Evolutionary conservation across 2,113 vertebrate species (phyloP), one percentile per base, ranked within the genome.

Genomic region (Melanocharis versteri): DNA sequence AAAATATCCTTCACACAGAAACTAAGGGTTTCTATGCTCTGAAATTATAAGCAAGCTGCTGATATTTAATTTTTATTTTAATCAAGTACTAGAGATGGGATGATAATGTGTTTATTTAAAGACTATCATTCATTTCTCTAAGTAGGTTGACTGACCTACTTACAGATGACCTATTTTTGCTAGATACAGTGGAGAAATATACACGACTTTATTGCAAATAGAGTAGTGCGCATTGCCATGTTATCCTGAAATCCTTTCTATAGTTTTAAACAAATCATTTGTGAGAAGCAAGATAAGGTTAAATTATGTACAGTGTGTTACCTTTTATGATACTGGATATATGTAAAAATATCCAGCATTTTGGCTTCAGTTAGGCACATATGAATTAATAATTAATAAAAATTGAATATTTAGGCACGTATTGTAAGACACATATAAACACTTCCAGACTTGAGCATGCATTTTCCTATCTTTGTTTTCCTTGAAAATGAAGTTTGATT

Each of bases 91-190:
- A 79, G 26, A 87, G 50, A 93, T 71, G 27, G 87, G 37, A 83
- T 77, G 40, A 51, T 87, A 58, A 53, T 48, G 47, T 35, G 31
- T 95, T 92, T 95, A 53, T 82, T 54, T 91, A 47, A 90, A 88
- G 71, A 56, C 84, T 92, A 71, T 24, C 47, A 62, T 39, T 91
- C 22, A 45, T 96, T 95, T 97, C 53, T 94, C 68, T 92, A 54
- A 82, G 66, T 95, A 95, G 62, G 60, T 77, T 95, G 90, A 87
- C 42, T 98, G 96, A 96, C 97, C 96, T 98, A 96, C 87, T 98
- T 98, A 92, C 16, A 40, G 66, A 88, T 97, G 96, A 94, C 96
- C 92, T 97, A 85, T 93, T 98, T 98, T 94, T 87, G 42, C 73
- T 88, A 51, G 75, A 91, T 86, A 71, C 40, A 96, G 73, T 97